A percentile compares a stretch with the other conserved stretches of the same genome.
Conservation (phyloP, 2,888 invertebrate genomes). For the Proisotoma minuta region DNA sequence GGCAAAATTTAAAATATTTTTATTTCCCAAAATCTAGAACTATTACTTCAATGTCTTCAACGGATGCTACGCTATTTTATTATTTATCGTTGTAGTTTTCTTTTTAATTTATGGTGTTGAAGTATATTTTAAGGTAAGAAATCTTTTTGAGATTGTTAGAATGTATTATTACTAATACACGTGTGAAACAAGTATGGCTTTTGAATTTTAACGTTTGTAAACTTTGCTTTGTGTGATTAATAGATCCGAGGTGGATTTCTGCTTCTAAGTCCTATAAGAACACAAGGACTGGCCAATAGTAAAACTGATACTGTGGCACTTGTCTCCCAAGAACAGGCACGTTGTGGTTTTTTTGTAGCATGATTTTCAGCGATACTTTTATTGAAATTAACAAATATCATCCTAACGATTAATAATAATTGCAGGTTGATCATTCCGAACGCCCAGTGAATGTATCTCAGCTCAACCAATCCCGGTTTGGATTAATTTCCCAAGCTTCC, state of each 20-base stretch:
- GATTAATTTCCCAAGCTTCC: conserved; percentile 80
- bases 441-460: conserved; percentile 67
- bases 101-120: conserved; percentile 92
- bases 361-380: neutral
- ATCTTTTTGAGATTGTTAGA: neutral
- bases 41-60: conserved; percentile 84
- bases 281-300: conserved; percentile 47
- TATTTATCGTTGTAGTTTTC: conserved; percentile 84
- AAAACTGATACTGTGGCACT: conserved; percentile 47
- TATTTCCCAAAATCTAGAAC: conserved; percentile 51
- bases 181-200: neutral
- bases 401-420: neutral
- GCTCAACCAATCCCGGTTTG: conserved; percentile 82
- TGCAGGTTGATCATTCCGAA: conserved; percentile 41
- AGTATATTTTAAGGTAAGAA: conserved; percentile 80
- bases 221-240: conserved; percentile 21
- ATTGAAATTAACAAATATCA: neutral
- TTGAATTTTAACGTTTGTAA: neutral
- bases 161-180: neutral
- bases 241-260: conserved; percentile 79
- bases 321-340: conserved; percentile 48
- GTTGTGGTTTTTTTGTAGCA: conserved; percentile 8
- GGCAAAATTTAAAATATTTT: conserved; percentile 1
- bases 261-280: conserved; percentile 57
- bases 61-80: conserved; percentile 83